Evolutionary conservation across 2,797 vertebrate genomes (phyloP), one percentile per base, ranked within the genome.

Genomic region (Macroramphosus scolopax): DNA sequence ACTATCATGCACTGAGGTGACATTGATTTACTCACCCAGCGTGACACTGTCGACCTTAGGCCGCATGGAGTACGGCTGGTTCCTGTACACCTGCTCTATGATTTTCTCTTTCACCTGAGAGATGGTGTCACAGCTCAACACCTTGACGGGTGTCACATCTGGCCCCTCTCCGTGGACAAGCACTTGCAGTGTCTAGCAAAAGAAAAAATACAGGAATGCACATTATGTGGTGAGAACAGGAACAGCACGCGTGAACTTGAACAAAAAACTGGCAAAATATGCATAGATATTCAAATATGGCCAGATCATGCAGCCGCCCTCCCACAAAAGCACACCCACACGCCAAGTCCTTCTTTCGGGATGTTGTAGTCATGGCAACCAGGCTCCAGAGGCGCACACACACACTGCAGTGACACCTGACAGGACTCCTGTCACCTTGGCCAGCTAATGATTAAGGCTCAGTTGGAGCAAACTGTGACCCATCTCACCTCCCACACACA

Each of bases 81-180:
- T 95, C 75, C 92, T 90, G 76, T 96, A 97, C 63, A 97, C 97
- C 87, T 97, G 95, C 79, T 98, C 97, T 1, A 99, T 93, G 69
- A 99, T 94, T 87, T 99, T 99, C 74, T 98, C 97, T 75, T 99
- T 99, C 67, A 98, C 95, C 86, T 99, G 97, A 6, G 95, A 94
- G 87, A 99, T 91, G 57, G 95, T 98, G 85, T 99, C 97, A 50
- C 97, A 99, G 89, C 91, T 97, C 72, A 99, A 84, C 71, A 97
- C 97, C 84, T 98, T 98, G 54, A 99, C 97, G 0, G 92, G 93
- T 11, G 92, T 83, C 49, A 95, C 88, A 4, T 98, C 96, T 0
- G 81, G 80, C 7, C 93, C 94, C 77, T 98, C 96, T 1, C 94
- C 94, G 17, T 94, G 94, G 36, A 98, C 92, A 13, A 94, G 88